Conservation (phyloP, 2,113 vertebrate species). For the Gobio gobio region DNA sequence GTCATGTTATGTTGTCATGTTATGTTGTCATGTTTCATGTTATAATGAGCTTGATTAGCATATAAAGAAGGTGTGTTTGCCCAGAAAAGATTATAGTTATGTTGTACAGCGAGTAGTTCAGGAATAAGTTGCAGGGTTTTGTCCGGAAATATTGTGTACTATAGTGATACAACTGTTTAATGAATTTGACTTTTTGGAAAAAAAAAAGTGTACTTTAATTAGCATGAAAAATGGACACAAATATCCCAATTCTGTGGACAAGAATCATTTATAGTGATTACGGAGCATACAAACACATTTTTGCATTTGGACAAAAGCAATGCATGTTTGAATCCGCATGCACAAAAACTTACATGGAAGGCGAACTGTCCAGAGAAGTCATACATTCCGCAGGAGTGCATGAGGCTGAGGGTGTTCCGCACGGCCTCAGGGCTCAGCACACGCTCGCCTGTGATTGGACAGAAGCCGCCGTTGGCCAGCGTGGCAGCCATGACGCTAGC, state of each 20-base stretch:
- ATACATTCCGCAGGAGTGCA: slow-evolving; percentile 99
- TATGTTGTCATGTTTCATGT: too few relatives aligned
- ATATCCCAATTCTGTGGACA: not conserved
- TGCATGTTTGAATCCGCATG: not conserved
- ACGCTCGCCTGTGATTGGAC: slow-evolving; percentile 94
- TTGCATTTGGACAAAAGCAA: not conserved
- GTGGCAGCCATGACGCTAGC: slow-evolving; percentile 98
- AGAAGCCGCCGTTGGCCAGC: slow-evolving; percentile 96
- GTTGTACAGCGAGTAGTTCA: not conserved
- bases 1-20: too few relatives aligned
- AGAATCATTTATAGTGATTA: too few relatives aligned
- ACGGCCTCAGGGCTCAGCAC: slow-evolving; percentile 94
- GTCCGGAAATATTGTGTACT: not conserved
- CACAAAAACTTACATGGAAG: slow-evolving; percentile 85
- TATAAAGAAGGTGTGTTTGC: not conserved
- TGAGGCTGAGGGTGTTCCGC: slow-evolving; percentile 94
- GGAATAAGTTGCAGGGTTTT: not conserved
- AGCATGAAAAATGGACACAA: not conserved
- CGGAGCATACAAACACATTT: not conserved
- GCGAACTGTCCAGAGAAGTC: slow-evolving; percentile 99
- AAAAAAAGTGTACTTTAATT: not conserved
- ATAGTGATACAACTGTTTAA: not conserved
- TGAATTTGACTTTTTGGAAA: not conserved
- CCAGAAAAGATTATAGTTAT: not conserved
- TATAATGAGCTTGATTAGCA: not conserved